These are phyloP conservation scores for Homarus americanus DNA, from an alignment of 1,140 invertebrate species.

Conservation along the genomic window DNA sequence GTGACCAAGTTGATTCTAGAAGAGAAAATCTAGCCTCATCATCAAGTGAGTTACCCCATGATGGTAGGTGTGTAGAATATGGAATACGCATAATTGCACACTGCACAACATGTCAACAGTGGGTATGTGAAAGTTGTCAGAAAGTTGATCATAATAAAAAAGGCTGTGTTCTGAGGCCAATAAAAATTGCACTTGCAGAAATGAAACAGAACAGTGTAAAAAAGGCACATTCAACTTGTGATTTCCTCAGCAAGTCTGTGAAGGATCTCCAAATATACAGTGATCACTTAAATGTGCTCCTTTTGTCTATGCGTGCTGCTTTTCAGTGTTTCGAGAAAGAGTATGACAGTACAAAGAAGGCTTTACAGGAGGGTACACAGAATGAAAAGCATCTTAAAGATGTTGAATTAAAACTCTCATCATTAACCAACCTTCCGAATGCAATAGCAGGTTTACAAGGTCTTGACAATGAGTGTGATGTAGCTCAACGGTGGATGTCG, in stretches of 20 bases:
- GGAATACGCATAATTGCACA: background rate
- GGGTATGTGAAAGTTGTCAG: background rate
- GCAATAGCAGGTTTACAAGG: background rate
- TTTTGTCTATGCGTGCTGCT: background rate
- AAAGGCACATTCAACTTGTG: background rate
- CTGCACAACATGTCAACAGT: background rate
- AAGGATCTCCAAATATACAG: background rate
- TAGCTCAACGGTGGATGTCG: background rate
- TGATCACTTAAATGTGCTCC: background rate
- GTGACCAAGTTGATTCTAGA: background rate
- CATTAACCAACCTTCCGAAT: background rate
- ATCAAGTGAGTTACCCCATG: background rate
- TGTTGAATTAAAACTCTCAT: background rate
- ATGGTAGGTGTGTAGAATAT: background rate
- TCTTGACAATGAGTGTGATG: background rate
- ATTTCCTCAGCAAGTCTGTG: background rate
- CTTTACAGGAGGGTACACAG: background rate
- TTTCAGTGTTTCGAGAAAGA: background rate
- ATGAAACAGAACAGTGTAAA: background rate
- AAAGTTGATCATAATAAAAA: background rate
- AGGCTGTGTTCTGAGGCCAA: background rate
- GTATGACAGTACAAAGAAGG: background rate
- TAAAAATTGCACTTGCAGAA: background rate
- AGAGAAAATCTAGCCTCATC: background rate
- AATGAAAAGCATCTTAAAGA: background rate